phyloP scores from a whole-genome alignment of 2,113 vertebrate species.

The Bubo blakistoni region DNA sequence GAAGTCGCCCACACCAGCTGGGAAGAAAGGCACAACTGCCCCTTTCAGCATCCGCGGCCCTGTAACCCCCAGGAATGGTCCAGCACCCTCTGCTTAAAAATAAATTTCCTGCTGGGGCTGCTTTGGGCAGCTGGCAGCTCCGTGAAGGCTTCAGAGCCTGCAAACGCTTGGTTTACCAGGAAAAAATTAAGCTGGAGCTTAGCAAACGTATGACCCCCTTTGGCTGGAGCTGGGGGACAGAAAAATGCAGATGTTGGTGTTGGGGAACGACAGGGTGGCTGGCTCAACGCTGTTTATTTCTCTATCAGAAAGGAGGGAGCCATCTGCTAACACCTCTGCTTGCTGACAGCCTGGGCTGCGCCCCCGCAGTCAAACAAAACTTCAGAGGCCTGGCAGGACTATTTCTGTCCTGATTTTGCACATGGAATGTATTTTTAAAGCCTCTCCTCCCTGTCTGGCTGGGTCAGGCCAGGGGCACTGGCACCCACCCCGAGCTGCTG shows the following conservation, averaged over 20 bases:
- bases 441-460: background rate
- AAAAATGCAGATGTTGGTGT: background rate
- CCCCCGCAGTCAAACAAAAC: background rate
- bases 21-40: background rate
- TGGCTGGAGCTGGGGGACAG: background rate
- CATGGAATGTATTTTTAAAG: background rate
- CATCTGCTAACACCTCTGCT: background rate
- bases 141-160: background rate
- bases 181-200: rapidly evolving
- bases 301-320: background rate
- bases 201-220: background rate
- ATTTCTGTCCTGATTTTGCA: background rate
- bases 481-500: background rate
- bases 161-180: background rate
- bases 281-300: background rate
- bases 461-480: background rate
- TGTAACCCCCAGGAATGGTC: background rate
- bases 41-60: background rate
- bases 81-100: background rate
- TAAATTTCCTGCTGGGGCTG: background rate
- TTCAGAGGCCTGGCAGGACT: background rate
- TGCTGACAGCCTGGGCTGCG: background rate
- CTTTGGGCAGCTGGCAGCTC: background rate
- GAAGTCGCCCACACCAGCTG: background rate
- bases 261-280: background rate